Base-by-base conservation (phyloP, 2,888 invertebrate species). In the Phyllotreta cruciferae region DNA sequence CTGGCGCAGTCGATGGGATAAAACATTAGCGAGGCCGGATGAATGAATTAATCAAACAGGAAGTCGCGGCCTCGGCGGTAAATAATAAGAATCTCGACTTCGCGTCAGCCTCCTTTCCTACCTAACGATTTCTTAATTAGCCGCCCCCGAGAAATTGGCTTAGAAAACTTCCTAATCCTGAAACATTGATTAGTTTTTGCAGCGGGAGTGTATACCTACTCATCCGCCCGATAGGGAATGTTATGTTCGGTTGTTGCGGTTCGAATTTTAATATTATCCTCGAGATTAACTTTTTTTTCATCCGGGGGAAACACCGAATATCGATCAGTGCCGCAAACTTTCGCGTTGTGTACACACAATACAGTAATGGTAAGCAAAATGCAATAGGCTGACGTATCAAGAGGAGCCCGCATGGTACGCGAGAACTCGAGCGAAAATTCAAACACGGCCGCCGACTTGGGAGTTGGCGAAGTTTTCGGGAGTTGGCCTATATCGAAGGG, bases 351-450 rank as follows among this genome's bases (percentile, higher is more conserved):
- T 24, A 24, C 37, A 52, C 11, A 52, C 11, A 42, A 58, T 44
- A 52, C 13, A 52, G 60, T 57, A 60, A 60, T 44, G 52, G 60
- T 60, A 60, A 60, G 60, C 60, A 60, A 24, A 60, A 52, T 60
- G 60, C 60, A 52, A 60, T 60, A 35, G 60, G 72, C 72, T 70
- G 71, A 71, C 71, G 73, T 69, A 67, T 72, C 70, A 70, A 70
- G 66, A 60, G 64, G 76, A 76, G 77, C 78, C 78, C 77, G 74
- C 73, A 75, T 53, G 54, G 75, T 76, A 72, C 75, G 76, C 76
- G 79, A 79, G 79, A 78, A 81, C 70, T 77, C 75, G 79, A 77
- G 80, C 81, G 81, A 78, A 79, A 80, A 80, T 77, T 79, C 80
- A 81, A 81, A 81, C 80, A 80, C 76, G 72, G 74, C 73, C 72